Evolutionary conservation across 2,113 vertebrate genomes (phyloP).

Genomic region (Trogon surrucura): DNA sequence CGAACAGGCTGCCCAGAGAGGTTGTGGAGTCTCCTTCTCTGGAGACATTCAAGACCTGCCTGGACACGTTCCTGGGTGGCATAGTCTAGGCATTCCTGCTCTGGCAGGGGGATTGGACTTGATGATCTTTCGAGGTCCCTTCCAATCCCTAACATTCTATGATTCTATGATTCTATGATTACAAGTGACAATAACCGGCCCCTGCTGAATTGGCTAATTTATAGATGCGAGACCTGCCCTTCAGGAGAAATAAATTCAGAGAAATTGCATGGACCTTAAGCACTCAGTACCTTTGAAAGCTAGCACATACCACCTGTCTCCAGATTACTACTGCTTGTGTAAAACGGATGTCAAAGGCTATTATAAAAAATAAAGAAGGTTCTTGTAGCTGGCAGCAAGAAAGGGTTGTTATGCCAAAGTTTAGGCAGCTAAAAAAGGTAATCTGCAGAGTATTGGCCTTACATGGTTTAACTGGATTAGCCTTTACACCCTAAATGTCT

Average conservation of each 20-base stretch:
- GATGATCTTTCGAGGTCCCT: no score
- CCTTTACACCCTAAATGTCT: background rate
- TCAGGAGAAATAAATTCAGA: background rate
- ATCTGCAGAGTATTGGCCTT: background rate
- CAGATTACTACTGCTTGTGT: background rate
- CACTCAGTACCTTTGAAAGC: background rate
- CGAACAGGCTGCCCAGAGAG: no score
- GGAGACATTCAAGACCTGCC: no score
- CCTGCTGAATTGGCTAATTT: background rate
- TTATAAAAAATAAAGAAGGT: background rate
- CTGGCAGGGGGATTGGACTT: no score
- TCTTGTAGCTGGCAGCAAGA: background rate
- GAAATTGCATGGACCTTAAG: background rate
- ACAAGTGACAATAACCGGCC: background rate
- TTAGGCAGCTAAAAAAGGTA: background rate
- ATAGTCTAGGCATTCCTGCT: no score
- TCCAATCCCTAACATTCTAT: no score
- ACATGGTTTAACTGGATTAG: background rate
- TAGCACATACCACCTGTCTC: background rate
- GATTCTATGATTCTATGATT: no score
- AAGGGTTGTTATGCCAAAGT: background rate
- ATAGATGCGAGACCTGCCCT: background rate
- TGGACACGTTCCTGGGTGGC: no score
- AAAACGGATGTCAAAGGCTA: background rate
- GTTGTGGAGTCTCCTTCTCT: no score